phyloP scores from a whole-genome alignment of 1,140 invertebrate genomes.

The Phortica variegata region DNA sequence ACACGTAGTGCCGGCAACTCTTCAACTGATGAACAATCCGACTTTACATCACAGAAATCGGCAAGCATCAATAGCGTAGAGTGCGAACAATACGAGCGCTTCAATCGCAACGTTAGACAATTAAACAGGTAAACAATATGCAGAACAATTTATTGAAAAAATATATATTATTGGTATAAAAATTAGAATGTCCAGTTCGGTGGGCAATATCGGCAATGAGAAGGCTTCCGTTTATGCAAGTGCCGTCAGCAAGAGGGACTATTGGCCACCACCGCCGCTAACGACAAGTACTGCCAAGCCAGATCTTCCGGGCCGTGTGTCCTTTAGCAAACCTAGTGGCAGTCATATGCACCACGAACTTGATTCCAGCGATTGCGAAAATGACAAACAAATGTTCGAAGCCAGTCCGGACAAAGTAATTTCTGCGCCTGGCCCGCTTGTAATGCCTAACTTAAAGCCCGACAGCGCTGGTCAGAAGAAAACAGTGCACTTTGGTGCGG shows the following conservation, averaged over 20 bases:
- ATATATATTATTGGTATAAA: too few species aligned
- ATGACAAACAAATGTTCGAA: constrained; percentile 37
- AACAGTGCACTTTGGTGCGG: constrained; percentile 41
- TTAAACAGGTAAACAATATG: background rate
- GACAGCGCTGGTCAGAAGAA: constrained; percentile 35
- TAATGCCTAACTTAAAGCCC: constrained; percentile 18
- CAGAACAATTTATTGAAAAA: background rate
- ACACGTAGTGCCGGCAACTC: constrained; percentile 40
- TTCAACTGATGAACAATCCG: constrained; percentile 40
- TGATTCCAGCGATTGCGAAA: constrained; percentile 50
- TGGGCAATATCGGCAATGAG: too few species aligned
- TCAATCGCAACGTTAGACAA: constrained; percentile 2
- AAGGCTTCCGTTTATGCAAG: too few species aligned
- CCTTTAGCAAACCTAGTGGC: constrained; percentile 41
- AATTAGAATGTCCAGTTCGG: too few species aligned
- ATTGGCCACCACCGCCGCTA: constrained; percentile 4
- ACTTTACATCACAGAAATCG: constrained; percentile 26
- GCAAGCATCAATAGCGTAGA: constrained; percentile 25
- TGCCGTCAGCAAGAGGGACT: too few species aligned
- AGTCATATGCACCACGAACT: constrained; percentile 22
- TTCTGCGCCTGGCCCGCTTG: constrained; percentile 41
- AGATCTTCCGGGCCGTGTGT: constrained; percentile 50
- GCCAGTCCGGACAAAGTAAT: constrained; percentile 19
- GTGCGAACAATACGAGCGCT: constrained; percentile 30
- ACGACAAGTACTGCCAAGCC: constrained; percentile 36